Conservation (phyloP, 2,113 vertebrate species). For the Microtus oregoni region DNA sequence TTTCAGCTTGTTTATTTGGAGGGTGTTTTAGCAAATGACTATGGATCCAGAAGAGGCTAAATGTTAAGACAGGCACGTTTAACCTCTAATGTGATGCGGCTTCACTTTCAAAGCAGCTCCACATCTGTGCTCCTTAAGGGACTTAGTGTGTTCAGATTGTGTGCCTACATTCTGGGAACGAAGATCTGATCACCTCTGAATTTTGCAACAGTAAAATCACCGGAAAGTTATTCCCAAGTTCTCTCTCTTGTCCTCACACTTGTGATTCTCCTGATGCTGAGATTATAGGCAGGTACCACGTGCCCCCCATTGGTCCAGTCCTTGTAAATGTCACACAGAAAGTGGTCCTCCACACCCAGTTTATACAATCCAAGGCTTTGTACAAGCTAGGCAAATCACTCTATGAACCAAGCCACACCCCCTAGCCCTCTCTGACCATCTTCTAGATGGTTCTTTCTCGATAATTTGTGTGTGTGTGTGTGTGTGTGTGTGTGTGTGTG, state of each 20-base stretch:
- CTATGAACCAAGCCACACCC: background rate
- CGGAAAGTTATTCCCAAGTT: background rate
- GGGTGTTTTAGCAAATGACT: conserved; percentile 38
- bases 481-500: background rate
- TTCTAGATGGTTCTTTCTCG: background rate
- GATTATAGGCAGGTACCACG: background rate
- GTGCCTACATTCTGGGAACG: background rate
- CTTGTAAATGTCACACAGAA: background rate
- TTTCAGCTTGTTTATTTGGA: conserved; percentile 25
- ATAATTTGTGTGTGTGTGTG: too few relatives aligned
- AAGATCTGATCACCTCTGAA: background rate
- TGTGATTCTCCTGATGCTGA: background rate
- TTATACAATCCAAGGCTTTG: background rate
- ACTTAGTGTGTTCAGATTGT: background rate
- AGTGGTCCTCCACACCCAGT: background rate
- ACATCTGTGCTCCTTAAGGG: background rate
- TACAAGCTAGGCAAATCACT: background rate
- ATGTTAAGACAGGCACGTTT: conserved; percentile 24
- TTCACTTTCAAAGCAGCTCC: conserved; percentile 31
- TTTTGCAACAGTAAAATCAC: background rate
- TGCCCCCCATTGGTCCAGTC: background rate
- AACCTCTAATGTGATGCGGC: background rate
- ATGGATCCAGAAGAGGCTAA: background rate
- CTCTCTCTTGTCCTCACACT: background rate
- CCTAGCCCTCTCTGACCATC: background rate